Conservation (phyloP, 2,888 invertebrate genomes). For the Orthosia incerta region DNA sequence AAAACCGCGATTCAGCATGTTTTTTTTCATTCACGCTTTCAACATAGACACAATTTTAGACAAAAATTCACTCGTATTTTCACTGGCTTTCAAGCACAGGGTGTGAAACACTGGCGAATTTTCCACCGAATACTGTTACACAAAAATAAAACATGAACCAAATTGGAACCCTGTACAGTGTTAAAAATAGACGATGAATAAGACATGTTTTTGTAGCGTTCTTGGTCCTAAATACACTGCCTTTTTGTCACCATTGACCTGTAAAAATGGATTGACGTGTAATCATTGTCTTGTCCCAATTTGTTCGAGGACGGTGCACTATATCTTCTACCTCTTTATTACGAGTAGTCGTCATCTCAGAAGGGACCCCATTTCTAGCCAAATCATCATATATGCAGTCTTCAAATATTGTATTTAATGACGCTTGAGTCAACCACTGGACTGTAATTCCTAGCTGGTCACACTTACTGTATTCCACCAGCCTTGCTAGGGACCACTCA, state of each 20-base stretch:
- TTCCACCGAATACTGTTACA: slow-evolving; percentile 30
- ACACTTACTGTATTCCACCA: too few relatives aligned
- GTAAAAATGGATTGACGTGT: slow-evolving; percentile 1
- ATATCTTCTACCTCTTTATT: neutral
- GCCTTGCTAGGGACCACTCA: too few relatives aligned
- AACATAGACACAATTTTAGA: slow-evolving; percentile 17
- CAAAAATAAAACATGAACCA: slow-evolving; percentile 34
- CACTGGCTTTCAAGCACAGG: slow-evolving; percentile 23
- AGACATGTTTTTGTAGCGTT: neutral
- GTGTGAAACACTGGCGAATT: slow-evolving; percentile 29
- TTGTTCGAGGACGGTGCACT: neutral
- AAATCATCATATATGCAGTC: neutral
- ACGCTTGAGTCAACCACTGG: too few relatives aligned
- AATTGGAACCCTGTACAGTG: slow-evolving; percentile 26
- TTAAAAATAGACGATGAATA: slow-evolving; percentile 15
- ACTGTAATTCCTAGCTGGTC: too few relatives aligned
- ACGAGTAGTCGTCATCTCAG: neutral
- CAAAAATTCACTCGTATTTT: slow-evolving; percentile 31
- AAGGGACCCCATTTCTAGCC: neutral
- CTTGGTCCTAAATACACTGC: neutral
- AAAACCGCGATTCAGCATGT: neutral
- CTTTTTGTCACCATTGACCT: slow-evolving; percentile 4
- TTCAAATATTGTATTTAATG: too few relatives aligned
- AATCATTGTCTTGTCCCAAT: neutral
- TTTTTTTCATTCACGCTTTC: slow-evolving; percentile 19